A percentile compares a stretch with the other conserved stretches of the same genome.
These are phyloP conservation scores for Hipposideros larvatus DNA, from an alignment of 2,797 vertebrate species.

Conservation along the genomic window DNA sequence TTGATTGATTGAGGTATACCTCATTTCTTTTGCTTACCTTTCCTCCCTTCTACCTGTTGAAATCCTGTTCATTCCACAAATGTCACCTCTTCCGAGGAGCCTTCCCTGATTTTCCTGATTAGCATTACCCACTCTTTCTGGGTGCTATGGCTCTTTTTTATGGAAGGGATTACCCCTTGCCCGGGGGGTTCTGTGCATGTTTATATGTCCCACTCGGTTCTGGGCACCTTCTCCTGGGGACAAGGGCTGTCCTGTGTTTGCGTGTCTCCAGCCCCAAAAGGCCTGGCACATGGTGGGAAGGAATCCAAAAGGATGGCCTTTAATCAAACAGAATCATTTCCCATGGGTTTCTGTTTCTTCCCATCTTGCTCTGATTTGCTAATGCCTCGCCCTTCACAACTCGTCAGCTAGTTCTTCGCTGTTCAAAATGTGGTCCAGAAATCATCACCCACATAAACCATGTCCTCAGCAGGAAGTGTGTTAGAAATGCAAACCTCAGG, in stretches of 20 bases:
- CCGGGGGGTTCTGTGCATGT: accelerated
- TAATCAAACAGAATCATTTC: slow-evolving; percentile 41
- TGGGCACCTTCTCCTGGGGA: neutral
- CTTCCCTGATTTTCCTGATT: neutral
- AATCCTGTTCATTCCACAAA: neutral
- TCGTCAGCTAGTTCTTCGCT: neutral
- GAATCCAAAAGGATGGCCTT: slow-evolving; percentile 7
- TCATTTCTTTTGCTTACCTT: neutral
- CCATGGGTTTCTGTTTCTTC: neutral
- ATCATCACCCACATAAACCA: neutral
- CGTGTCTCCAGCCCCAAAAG: neutral
- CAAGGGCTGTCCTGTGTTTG: neutral
- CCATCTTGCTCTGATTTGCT: neutral
- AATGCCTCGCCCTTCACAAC: neutral
- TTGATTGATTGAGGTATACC: neutral
- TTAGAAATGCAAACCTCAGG: neutral
- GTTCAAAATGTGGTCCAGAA: neutral
- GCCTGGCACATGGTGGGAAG: neutral
- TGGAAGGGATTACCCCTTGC: neutral
- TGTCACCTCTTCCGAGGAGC: neutral
- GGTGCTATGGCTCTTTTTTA: neutral
- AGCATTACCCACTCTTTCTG: neutral
- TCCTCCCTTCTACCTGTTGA: neutral
- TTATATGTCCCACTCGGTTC: neutral
- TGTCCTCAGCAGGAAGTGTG: neutral